Evolutionary conservation across 2,888 invertebrate species (phyloP).

Genomic region (Dicyrtoma fusca): DNA sequence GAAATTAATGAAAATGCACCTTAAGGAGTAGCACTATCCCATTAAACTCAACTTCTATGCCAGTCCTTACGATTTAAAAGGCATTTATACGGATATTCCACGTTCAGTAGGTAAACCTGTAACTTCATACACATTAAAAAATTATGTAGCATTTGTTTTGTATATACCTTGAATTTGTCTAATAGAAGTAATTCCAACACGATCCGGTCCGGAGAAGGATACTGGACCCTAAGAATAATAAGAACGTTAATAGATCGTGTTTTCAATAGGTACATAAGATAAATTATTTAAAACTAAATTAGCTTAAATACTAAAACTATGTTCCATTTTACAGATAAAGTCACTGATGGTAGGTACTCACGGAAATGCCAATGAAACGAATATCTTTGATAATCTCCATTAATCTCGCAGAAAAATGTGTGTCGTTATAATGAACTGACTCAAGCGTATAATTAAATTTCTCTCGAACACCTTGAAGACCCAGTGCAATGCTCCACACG

Average conservation of each 20-base stretch:
- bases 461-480: slow-evolving; percentile 66
- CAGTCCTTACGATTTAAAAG: no score
- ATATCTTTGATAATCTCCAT: slow-evolving; percentile 72
- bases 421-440: slow-evolving; percentile 73
- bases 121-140: no score
- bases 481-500: slow-evolving; percentile 85
- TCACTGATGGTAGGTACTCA: slow-evolving; percentile 64
- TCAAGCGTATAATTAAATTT: slow-evolving; percentile 62
- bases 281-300: neutral
- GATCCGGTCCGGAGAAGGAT: slow-evolving; percentile 84
- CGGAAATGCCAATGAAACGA: slow-evolving; percentile 83
- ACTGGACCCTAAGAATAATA: slow-evolving; percentile 75
- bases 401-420: slow-evolving; percentile 74
- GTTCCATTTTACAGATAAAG: neutral
- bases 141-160: no score
- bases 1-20: no score
- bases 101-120: no score
- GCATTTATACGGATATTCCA: no score
- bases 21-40: no score
- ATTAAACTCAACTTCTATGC: no score
- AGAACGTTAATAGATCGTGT: neutral
- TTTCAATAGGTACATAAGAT: neutral
- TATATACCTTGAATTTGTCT: slow-evolving; percentile 90
- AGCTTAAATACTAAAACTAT: neutral
- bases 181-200: slow-evolving; percentile 83